Percentiles rank a stretch among this genome's conserved stretches.
Conservation (phyloP, 2,888 invertebrate genomes). For the Ariolimax columbianus region DNA sequence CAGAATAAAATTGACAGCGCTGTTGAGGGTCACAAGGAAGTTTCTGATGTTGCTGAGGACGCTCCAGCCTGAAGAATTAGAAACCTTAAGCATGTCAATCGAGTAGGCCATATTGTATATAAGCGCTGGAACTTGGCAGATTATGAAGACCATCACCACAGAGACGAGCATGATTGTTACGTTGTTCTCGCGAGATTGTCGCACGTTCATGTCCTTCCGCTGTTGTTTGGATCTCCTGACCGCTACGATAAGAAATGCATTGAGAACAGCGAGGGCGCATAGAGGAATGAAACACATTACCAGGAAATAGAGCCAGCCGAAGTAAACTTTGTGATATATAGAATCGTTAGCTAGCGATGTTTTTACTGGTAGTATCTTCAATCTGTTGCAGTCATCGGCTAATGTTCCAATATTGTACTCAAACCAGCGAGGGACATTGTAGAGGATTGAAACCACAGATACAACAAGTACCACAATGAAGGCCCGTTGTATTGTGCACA, state of each 20-base stretch:
- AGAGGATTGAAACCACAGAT: conserved; percentile 88
- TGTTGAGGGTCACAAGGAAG: conserved; percentile 96
- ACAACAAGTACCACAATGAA: conserved; percentile 90
- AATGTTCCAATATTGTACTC: conserved; percentile 81
- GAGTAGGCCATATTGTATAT: conserved; percentile 85
- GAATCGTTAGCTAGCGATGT: conserved; percentile 85
- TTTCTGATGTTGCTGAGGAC: conserved; percentile 81
- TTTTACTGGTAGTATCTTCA: conserved; percentile 79
- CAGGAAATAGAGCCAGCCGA: conserved; percentile 95
- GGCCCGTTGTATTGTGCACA: conserved; percentile 93
- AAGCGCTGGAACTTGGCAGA: conserved; percentile 87
- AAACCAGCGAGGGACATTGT: conserved; percentile 87
- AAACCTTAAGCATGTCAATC: conserved; percentile 81
- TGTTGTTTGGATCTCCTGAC: conserved; percentile 93
- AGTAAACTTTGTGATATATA: conserved; percentile 88
- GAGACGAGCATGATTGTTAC: conserved; percentile 96
- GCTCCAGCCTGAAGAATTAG: conserved; percentile 81
- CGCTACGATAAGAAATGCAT: conserved; percentile 88
- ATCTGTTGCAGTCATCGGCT: conserved; percentile 48
- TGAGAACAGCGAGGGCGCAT: conserved; percentile 90
- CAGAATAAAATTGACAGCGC: conserved; percentile 97
- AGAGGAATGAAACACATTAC: conserved; percentile 97
- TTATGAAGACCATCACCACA: conserved; percentile 95
- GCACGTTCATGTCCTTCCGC: conserved; percentile 91
- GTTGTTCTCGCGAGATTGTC: conserved; percentile 92